A percentile compares a stretch with the other conserved stretches of the same genome.
Conservation (phyloP, 2,888 invertebrate species). For the Archips xylosteana region DNA sequence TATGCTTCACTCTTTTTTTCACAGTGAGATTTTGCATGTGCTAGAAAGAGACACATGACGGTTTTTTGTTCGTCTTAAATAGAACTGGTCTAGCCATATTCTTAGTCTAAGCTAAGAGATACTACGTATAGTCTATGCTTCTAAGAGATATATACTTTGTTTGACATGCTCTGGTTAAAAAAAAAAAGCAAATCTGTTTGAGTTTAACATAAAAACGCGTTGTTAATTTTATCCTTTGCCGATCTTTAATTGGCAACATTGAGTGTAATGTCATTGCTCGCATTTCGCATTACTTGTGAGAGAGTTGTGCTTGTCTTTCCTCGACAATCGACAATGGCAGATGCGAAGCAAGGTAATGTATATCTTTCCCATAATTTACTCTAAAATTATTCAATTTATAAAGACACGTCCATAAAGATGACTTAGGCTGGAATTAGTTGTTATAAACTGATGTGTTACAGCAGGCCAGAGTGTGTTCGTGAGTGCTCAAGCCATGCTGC, state of each 20-base stretch:
- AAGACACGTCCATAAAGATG: not conserved
- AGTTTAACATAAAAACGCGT: conserved; percentile 10
- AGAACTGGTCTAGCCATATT: too few species aligned
- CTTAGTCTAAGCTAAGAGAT: too few species aligned
- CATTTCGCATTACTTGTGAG: conserved; percentile 8
- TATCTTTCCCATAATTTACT: conserved; percentile 46
- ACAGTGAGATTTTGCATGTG: too few species aligned
- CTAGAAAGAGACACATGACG: too few species aligned
- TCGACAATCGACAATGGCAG: conserved; percentile 82
- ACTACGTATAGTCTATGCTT: too few species aligned
- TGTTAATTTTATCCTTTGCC: not conserved
- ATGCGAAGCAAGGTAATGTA: conserved; percentile 80
- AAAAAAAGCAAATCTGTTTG: not conserved
- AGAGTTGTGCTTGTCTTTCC: conserved; percentile 35
- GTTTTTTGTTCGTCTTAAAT: too few species aligned
- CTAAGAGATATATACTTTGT: too few species aligned
- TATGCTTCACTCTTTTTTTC: too few species aligned
- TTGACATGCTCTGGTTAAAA: not conserved
- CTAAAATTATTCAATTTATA: not conserved
- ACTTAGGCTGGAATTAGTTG: not conserved
- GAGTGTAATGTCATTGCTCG: conserved; percentile 22
- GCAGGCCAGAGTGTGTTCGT: not conserved
- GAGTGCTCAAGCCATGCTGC: conserved; percentile 55
- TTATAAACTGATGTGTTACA: not conserved
- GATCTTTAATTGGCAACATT: conserved; percentile 31